Conservation (phyloP, 2,797 vertebrate species). For the Psittacula derbiana region DNA sequence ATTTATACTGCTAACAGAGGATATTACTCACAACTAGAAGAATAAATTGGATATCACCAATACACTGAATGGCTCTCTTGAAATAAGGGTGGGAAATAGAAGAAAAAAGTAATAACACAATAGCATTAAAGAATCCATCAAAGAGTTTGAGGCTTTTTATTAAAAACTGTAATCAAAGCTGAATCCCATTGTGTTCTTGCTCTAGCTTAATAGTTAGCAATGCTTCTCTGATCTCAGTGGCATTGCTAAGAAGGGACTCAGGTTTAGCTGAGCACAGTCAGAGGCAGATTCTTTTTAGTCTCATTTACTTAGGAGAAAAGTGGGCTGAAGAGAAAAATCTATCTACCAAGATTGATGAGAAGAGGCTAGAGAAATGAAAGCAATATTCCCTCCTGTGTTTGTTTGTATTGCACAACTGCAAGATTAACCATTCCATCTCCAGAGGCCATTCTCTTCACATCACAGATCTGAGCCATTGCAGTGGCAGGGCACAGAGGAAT, state of each 20-base stretch:
- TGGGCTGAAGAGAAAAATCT: not conserved
- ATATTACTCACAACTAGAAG: slow-evolving; percentile 17
- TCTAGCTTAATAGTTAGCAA: not conserved
- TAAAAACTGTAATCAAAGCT: slow-evolving; percentile 29
- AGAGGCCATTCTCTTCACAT: not conserved
- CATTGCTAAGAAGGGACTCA: not conserved
- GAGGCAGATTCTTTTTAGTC: not conserved
- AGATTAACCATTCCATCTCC: not conserved
- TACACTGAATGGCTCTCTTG: not conserved
- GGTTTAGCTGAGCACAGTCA: not conserved
- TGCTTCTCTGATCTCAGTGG: not conserved
- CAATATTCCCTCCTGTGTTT: not conserved
- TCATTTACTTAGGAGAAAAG: not conserved
- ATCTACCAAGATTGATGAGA: not conserved
- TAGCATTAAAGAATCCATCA: not conserved
- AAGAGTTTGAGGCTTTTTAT: slow-evolving; percentile 2
- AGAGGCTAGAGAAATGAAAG: not conserved
- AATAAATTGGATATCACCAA: slow-evolving; percentile 27
- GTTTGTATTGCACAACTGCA: not conserved
- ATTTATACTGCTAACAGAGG: slow-evolving; percentile 35
- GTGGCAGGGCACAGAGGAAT: not conserved
- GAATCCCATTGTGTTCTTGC: not conserved
- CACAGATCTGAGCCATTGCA: not conserved
- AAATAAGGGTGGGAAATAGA: not conserved
- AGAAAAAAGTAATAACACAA: not conserved